These are phyloP conservation scores for Nylanderia fulva DNA, from an alignment of 1,140 invertebrate genomes.

Conservation along the genomic window DNA sequence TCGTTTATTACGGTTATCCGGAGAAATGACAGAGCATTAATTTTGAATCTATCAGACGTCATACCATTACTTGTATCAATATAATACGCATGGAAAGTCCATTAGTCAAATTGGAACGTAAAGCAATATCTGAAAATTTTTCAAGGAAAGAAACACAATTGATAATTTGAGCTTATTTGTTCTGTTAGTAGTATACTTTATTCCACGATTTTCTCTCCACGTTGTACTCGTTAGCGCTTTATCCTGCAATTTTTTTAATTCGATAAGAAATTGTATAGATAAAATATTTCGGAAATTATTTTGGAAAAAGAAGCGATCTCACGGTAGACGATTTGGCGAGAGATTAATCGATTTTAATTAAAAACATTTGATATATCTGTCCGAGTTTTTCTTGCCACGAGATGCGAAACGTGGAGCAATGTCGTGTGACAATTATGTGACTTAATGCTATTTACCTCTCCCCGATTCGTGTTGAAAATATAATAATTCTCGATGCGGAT, in stretches of 20 bases:
- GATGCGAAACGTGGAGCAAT: conserved; percentile 16
- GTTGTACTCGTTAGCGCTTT: background rate
- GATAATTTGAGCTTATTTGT: conserved; percentile 32
- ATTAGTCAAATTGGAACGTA: background rate
- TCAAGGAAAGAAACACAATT: background rate
- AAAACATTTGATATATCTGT: background rate
- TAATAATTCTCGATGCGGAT: background rate
- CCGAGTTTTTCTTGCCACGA: conserved; percentile 6
- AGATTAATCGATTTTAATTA: background rate
- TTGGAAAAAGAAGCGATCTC: background rate
- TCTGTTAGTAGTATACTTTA: conserved; percentile 8
- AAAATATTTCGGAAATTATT: too few species aligned
- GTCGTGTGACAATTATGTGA: conserved; percentile 15
- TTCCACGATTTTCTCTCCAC: conserved; percentile 5
- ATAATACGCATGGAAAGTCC: conserved; percentile 5
- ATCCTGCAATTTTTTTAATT: background rate
- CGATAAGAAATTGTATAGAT: too few species aligned
- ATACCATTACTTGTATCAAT: conserved; percentile 12
- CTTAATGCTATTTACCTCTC: conserved; percentile 45
- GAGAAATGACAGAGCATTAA: background rate
- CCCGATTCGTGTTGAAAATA: conserved; percentile 7
- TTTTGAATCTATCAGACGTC: background rate
- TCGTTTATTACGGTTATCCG: conserved; percentile 7
- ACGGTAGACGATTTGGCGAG: background rate
- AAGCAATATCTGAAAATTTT: background rate